Conservation (phyloP, 2,888 invertebrate genomes). For the Drosophila meridiana region DNA sequence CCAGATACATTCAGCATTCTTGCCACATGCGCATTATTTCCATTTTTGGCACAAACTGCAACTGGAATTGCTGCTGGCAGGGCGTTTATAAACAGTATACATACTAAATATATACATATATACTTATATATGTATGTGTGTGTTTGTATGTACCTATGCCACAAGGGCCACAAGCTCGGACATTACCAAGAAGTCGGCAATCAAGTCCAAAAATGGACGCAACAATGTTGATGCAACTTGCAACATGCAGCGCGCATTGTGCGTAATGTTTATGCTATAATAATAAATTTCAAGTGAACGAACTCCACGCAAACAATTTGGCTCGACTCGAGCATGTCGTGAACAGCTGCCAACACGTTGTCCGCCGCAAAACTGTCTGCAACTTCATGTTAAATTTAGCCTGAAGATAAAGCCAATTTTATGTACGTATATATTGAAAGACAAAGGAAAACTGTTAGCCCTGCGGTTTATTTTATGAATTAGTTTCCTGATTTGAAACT, state of each 20-base stretch:
- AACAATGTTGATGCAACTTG: constrained; percentile 66
- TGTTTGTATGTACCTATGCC: background rate
- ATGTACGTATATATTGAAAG: background rate
- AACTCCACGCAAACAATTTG: constrained; percentile 15
- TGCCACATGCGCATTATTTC: constrained; percentile 64
- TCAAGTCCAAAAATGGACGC: constrained; percentile 64
- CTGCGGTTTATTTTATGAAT: background rate
- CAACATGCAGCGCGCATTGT: constrained; percentile 47
- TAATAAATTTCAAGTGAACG: constrained; percentile 41
- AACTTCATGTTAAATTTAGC: constrained; percentile 17
- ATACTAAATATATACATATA: background rate
- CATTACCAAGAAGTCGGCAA: constrained; percentile 43
- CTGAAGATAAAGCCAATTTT: background rate
- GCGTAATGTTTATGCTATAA: constrained; percentile 60
- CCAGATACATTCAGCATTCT: constrained; percentile 46
- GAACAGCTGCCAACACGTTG: constrained; percentile 33
- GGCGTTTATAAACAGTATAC: constrained; percentile 38
- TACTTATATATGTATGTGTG: background rate
- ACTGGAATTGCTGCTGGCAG: constrained; percentile 44
- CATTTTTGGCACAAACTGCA: constrained; percentile 65
- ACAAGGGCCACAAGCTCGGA: constrained; percentile 43
- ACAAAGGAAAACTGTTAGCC: background rate
- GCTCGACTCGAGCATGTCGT: constrained; percentile 15
- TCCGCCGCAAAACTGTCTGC: constrained; percentile 7
- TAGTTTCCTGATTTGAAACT: background rate